These are phyloP conservation scores for Drosophila tanythrix DNA, from an alignment of 2,888 invertebrate genomes.

Conservation along the genomic window DNA sequence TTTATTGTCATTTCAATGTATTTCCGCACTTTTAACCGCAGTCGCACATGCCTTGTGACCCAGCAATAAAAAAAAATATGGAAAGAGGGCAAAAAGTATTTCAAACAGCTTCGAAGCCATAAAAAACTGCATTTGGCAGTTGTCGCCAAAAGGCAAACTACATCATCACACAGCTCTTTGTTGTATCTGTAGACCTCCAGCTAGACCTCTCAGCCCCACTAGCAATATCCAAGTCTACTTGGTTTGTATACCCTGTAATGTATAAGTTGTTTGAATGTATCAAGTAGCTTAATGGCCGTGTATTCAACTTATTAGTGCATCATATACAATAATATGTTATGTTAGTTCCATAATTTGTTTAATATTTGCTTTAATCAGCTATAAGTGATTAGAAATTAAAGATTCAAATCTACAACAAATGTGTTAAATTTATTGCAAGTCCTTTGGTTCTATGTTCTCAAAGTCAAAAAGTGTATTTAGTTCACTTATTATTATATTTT, in stretches of 20 bases:
- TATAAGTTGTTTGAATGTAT: neutral
- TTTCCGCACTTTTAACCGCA: conserved; percentile 82
- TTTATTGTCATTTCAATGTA: conserved; percentile 82
- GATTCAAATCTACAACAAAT: neutral
- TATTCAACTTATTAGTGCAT: too few relatives aligned
- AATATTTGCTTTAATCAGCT: too few relatives aligned
- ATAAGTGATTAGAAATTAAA: too few relatives aligned
- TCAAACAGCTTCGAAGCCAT: conserved; percentile 77
- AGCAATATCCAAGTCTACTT: conserved; percentile 17
- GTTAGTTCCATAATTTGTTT: too few relatives aligned
- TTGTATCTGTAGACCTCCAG: conserved; percentile 33
- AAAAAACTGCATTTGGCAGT: conserved; percentile 81
- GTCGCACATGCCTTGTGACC: conserved; percentile 68
- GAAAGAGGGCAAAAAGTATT: conserved; percentile 64
- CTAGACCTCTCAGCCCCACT: conserved; percentile 11
- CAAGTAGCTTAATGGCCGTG: too few relatives aligned
- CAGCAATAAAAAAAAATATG: conserved; percentile 47
- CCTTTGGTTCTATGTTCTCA: fast-evolving
- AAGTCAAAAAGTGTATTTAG: neutral
- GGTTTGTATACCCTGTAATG: conserved; percentile 1
- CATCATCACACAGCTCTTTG: conserved; percentile 47
- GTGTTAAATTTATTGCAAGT: neutral
- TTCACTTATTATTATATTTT: neutral
- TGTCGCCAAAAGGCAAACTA: conserved; percentile 68
- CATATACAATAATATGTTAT: too few relatives aligned